Evolutionary conservation across 1,140 invertebrate genomes (phyloP), one percentile per base, ranked within the genome.

Genomic region (Nymphalis io): DNA sequence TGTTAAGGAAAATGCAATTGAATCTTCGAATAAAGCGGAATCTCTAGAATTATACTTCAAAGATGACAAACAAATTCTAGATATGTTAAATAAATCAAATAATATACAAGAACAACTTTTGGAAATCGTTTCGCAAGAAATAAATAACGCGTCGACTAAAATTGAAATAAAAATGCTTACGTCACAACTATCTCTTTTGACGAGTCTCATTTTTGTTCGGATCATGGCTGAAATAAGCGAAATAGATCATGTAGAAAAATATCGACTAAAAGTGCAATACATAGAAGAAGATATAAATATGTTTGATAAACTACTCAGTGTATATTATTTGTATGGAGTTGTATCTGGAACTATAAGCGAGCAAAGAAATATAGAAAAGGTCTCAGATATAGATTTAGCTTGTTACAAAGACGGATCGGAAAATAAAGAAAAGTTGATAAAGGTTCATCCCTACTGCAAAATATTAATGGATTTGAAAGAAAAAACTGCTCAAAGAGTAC

Each of bases 231-330:
- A 92, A 80, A 76, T 92, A 11, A 89, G 79, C 68, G 75, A 84
- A 3, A 94, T 97, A 16, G 96, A 97, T 92, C 95, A 96, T 1
- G 93, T 96, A 0, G 93, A 95, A 55, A 96, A 96, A 81, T 93
- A 94, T 44, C 88, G 92, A 1, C 81, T 97, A 0, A 96, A 96
- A 84, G 89, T 95, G 5, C 81, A 93, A 53, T 96, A 96, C 64
- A 84, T 94, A 12, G 82, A 93, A 13, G 94, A 96, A 79, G 95
- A 96, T 74, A 92, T 95, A 0, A 72, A 85, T 60, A 85, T 83
- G 74, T 86, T 89, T 53, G 84, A 92, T 46, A 71, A 76, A 6
- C 71, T 92, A 39, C 70, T 92, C 3, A 83, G 85, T 16, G 79
- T 75, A 5, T 90, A 90, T 70, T 87, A 92, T 53, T 74, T 91